A percentile compares a stretch with the other conserved stretches of the same genome.
These are phyloP conservation scores for Psilopsiagon aymara DNA, from an alignment of 2,113 vertebrate species.

Conservation along the genomic window DNA sequence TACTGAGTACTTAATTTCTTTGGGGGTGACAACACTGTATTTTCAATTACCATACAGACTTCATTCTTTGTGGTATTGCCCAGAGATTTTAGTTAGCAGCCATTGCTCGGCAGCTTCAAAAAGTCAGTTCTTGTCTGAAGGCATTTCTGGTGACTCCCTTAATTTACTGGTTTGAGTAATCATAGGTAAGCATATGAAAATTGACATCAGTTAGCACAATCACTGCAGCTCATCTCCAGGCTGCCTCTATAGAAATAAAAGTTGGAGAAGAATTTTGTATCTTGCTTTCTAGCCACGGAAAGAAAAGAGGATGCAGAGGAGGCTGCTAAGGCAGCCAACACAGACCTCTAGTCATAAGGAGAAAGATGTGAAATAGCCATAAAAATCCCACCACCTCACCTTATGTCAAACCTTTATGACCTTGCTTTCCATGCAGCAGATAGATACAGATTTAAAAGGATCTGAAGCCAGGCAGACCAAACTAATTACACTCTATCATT, in stretches of 20 bases:
- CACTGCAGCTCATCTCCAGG: neutral
- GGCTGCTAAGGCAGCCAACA: neutral
- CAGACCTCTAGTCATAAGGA: neutral
- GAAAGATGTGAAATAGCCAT: neutral
- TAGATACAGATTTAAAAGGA: neutral
- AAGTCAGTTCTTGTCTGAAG: slow-evolving; percentile 52
- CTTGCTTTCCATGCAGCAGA: neutral
- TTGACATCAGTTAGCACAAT: neutral
- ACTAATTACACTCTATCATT: neutral
- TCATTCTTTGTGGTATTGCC: slow-evolving; percentile 2
- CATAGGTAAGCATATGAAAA: slow-evolving; percentile 3
- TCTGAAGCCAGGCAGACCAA: neutral
- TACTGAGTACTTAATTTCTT: slow-evolving; percentile 2
- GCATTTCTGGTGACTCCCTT: slow-evolving; percentile 55
- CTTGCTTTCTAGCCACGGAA: neutral
- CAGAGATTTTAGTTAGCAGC: slow-evolving; percentile 26
- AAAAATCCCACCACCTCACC: neutral
- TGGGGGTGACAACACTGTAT: neutral
- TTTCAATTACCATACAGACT: neutral
- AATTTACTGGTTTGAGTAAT: neutral
- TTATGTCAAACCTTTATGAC: neutral
- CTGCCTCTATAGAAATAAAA: neutral
- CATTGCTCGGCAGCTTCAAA: slow-evolving; percentile 14
- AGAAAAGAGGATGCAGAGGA: neutral
- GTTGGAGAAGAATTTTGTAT: neutral